These are phyloP conservation scores for Gisinianus flammeolus DNA, from an alignment of 2,888 invertebrate genomes.

Conservation along the genomic window DNA sequence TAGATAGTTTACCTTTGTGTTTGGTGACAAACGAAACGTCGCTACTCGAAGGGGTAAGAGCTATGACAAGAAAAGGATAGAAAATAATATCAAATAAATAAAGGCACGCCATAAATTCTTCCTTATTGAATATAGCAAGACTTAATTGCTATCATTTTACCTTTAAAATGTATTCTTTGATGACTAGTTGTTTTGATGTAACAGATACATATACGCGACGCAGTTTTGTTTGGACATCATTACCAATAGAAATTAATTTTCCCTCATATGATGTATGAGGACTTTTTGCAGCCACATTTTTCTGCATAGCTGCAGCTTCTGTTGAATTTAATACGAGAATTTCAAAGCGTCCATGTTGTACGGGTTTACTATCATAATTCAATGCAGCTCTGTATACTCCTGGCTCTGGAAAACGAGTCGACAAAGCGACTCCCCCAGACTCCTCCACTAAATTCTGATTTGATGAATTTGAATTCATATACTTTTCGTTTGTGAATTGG, in stretches of 20 bases:
- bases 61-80: too few relatives aligned
- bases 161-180: conserved; percentile 90
- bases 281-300: conserved; percentile 82
- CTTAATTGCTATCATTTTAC: too few relatives aligned
- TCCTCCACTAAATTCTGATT: conserved; percentile 31
- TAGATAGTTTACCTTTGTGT: conserved; percentile 75
- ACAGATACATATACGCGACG: conserved; percentile 89
- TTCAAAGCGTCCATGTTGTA: conserved; percentile 58
- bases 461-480: conserved; percentile 8
- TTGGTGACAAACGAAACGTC: conserved; percentile 90
- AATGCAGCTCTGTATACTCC: conserved; percentile 56
- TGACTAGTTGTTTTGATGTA: conserved; percentile 87
- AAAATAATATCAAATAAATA: too few relatives aligned
- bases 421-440: conserved; percentile 49
- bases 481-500: conserved; percentile 54
- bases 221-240: conserved; percentile 72
- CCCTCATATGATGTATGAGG: conserved; percentile 88
- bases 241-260: conserved; percentile 71
- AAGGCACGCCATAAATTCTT: too few relatives aligned
- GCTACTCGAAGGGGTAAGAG: conserved; percentile 90
- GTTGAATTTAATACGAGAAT: conserved; percentile 61
- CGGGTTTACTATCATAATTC: conserved; percentile 55
- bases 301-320: conserved; percentile 83
- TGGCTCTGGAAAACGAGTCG: conserved; percentile 52
- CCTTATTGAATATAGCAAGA: too few relatives aligned